Percentiles rank a stretch among this genome's conserved stretches.
Conservation (phyloP, 2,113 vertebrate genomes). For the Numida meleagris region DNA sequence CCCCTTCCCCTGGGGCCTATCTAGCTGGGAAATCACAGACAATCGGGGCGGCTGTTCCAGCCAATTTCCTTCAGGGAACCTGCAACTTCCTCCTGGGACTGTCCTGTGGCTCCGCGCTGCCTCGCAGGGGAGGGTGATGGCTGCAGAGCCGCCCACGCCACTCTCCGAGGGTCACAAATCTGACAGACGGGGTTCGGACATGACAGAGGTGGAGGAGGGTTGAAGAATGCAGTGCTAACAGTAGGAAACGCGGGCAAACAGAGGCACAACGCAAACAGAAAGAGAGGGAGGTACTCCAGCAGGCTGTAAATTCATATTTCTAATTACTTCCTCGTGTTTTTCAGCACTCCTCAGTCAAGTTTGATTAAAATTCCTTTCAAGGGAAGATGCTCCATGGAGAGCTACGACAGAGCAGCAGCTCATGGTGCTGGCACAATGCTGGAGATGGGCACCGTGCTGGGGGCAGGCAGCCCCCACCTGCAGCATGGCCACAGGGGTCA, state of each 20-base stretch:
- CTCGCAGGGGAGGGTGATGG: not conserved
- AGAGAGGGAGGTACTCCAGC: conserved; percentile 63
- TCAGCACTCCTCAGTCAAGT: conserved; percentile 73
- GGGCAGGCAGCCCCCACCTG: not conserved
- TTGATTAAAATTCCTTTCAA: conserved; percentile 77
- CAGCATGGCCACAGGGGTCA: not conserved
- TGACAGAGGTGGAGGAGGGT: conserved; percentile 29
- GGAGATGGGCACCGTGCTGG: not conserved
- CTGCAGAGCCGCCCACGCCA: not conserved
- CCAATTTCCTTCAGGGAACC: conserved; percentile 66
- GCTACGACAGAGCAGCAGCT: not conserved
- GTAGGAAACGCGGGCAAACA: conserved; percentile 31
- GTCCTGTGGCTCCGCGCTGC: not conserved
- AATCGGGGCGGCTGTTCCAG: conserved; percentile 57
- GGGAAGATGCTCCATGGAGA: conserved; percentile 36
- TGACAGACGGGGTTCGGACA: not conserved
- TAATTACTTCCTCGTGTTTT: conserved; percentile 76
- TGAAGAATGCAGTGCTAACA: conserved; percentile 40
- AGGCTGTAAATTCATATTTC: conserved; percentile 76
- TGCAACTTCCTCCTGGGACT: conserved; percentile 57
- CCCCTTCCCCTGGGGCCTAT: conserved; percentile 36
- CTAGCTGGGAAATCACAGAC: conserved; percentile 58
- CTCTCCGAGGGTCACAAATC: not conserved
- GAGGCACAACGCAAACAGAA: conserved; percentile 34
- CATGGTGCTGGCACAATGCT: not conserved